Conservation (phyloP, 2,888 invertebrate genomes). For the Cephus runcator region DNA sequence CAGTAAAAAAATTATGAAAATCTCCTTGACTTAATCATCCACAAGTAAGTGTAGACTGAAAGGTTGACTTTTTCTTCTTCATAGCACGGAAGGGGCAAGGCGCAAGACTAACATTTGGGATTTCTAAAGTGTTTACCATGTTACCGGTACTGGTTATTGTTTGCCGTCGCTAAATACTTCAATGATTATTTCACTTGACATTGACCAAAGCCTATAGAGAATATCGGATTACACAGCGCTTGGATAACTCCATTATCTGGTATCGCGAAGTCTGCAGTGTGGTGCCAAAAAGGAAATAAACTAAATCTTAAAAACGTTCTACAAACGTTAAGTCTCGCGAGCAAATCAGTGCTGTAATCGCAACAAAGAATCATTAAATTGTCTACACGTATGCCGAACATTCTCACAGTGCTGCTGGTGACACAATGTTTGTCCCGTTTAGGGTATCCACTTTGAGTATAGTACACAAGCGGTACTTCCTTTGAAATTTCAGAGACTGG, state of each 20-base stretch:
- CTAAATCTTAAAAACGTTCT: background rate
- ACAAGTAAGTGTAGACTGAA: background rate
- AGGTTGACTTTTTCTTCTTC: background rate
- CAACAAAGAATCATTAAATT: background rate
- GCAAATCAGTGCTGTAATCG: background rate
- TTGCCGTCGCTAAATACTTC: conserved; percentile 37
- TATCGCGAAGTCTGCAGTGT: background rate
- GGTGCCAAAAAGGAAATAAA: background rate
- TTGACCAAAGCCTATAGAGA: conserved; percentile 33
- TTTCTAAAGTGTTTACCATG: conserved; percentile 38
- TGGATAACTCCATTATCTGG: background rate
- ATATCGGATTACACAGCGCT: background rate
- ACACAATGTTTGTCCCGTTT: background rate
- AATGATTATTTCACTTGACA: conserved; percentile 24
- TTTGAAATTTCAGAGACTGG: background rate
- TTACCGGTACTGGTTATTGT: conserved; percentile 38
- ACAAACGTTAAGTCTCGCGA: background rate
- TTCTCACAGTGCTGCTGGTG: background rate
- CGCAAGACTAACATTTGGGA: conserved; percentile 11
- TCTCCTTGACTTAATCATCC: background rate
- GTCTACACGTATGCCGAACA: background rate
- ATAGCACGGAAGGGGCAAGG: background rate
- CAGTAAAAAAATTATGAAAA: background rate
- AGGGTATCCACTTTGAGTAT: background rate
- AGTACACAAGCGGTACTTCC: background rate